These are phyloP conservation scores for Coelinius sp. DNA, from an alignment of 2,888 invertebrate genomes.

Conservation along the genomic window DNA sequence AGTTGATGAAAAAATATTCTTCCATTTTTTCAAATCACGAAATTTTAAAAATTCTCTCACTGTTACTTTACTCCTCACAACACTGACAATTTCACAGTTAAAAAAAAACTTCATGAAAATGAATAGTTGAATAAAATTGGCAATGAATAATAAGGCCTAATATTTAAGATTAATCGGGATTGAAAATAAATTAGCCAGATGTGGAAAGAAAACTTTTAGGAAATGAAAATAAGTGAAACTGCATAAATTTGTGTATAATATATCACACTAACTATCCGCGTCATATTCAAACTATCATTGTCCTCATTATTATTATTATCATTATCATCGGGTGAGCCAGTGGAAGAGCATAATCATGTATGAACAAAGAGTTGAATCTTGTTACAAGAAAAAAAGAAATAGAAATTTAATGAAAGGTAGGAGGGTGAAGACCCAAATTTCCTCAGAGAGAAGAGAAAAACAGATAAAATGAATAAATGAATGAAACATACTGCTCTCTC, in stretches of 20 bases:
- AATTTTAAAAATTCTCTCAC: neutral
- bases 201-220: neutral
- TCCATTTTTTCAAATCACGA: neutral
- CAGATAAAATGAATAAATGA: neutral
- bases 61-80: neutral
- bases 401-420: neutral
- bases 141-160: slow-evolving; percentile 26
- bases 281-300: slow-evolving; percentile 45
- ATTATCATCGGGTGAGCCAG: slow-evolving; percentile 33
- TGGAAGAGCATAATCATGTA: neutral
- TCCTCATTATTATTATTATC: slow-evolving; percentile 42
- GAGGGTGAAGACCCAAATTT: neutral
- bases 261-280: slow-evolving; percentile 35
- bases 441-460: neutral
- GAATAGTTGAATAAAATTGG: slow-evolving; percentile 19
- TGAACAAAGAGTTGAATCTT: neutral
- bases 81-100: neutral
- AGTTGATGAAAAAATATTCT: neutral
- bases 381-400: neutral
- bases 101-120: slow-evolving; percentile 13
- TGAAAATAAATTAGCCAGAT: neutral
- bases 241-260: slow-evolving; percentile 30
- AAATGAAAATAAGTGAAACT: neutral
- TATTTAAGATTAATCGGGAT: neutral
- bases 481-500: neutral